These are phyloP conservation scores for Mamestra brassicae DNA, from an alignment of 2,888 invertebrate genomes.

Conservation along the genomic window DNA sequence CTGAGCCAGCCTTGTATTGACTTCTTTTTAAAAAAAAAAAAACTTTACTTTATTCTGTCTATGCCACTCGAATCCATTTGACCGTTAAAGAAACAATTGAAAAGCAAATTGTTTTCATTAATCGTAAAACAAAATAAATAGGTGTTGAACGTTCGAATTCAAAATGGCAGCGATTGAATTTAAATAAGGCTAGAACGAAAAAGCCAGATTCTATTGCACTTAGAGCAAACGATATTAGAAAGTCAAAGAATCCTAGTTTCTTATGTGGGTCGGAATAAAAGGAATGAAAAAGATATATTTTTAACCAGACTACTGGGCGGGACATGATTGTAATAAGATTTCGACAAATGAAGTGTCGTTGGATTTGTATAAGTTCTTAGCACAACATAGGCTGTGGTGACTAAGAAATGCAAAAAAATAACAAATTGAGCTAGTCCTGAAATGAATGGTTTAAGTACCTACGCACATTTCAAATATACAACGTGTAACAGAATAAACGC, in stretches of 20 bases:
- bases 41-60: not conserved
- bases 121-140: conserved; percentile 22
- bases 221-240: conserved; percentile 27
- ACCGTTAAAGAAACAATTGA: not conserved
- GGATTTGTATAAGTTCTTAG: not conserved
- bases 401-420: too few relatives aligned
- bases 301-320: not conserved
- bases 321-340: too few relatives aligned
- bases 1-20: not conserved
- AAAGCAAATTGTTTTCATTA: conserved; percentile 10
- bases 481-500: too few relatives aligned
- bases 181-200: conserved; percentile 15
- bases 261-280: conserved; percentile 11
- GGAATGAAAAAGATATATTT: not conserved
- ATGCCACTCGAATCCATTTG: not conserved
- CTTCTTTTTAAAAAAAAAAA: not conserved
- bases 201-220: conserved; percentile 27
- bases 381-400: not conserved
- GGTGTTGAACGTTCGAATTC: conserved; percentile 2
- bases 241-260: conserved; percentile 19
- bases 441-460: too few relatives aligned
- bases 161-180: conserved; percentile 29
- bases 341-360: not conserved
- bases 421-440: too few relatives aligned
- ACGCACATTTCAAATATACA: too few relatives aligned